phyloP scores from a whole-genome alignment of 2,888 invertebrate genomes.

The Philaethria dido region DNA sequence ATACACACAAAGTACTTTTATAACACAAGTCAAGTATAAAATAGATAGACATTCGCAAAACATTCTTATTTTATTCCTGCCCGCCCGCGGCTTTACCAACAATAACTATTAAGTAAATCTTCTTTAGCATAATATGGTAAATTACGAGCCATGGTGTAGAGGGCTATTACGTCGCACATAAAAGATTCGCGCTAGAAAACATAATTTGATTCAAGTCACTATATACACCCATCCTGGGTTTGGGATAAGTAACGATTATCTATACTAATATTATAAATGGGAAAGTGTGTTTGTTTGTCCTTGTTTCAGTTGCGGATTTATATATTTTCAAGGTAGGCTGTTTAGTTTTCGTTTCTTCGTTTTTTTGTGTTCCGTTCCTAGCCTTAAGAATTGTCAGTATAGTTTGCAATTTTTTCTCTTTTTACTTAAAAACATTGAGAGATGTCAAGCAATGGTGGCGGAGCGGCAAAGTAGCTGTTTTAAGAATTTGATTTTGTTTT shows the following conservation, averaged over 20 bases:
- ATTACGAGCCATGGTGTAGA: conserved; percentile 17
- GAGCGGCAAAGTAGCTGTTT: too few species aligned
- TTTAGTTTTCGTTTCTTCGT: too few species aligned
- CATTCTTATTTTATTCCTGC: conserved; percentile 9
- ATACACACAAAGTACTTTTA: not conserved
- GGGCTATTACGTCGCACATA: conserved; percentile 21
- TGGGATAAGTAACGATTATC: not conserved
- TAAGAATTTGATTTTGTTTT: too few species aligned
- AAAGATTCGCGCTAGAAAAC: conserved; percentile 22
- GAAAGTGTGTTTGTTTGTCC: too few species aligned
- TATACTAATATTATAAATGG: too few species aligned
- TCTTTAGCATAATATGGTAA: conserved; percentile 26
- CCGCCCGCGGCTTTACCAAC: conserved; percentile 25
- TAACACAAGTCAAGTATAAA: not conserved
- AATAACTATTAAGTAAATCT: conserved; percentile 30
- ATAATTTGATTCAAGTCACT: conserved; percentile 14
- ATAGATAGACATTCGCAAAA: not conserved
- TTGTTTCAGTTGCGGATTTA: too few species aligned
- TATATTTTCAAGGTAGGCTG: too few species aligned
- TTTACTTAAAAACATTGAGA: too few species aligned
- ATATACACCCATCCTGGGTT: not conserved
- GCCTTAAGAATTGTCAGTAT: too few species aligned
- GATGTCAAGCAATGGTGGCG: too few species aligned
- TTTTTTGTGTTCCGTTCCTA: too few species aligned
- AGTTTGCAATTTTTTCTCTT: too few species aligned